Conservation (phyloP, 2,113 vertebrate species). For the Astatotilapia flaviijosephi region DNA sequence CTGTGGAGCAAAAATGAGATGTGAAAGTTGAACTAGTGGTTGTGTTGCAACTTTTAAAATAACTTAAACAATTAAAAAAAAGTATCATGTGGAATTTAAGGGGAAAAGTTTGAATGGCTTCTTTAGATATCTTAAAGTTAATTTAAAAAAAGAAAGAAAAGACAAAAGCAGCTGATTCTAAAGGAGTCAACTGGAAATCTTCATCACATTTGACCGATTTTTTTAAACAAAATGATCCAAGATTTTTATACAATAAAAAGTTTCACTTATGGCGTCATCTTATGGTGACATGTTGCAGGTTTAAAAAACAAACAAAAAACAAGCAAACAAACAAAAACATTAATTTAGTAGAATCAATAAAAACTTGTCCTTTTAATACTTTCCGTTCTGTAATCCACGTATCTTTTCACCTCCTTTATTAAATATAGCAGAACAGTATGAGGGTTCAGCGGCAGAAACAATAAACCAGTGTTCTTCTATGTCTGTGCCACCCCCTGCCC, state of each 20-base stretch:
- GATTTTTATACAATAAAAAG: background rate
- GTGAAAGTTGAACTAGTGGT: background rate
- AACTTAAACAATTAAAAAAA: background rate
- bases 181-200: background rate
- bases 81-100: too few species aligned
- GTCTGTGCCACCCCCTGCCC: background rate
- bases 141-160: background rate
- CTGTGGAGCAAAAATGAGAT: background rate
- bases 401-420: background rate
- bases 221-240: background rate
- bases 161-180: background rate
- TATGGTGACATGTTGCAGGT: background rate
- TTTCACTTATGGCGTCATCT: background rate
- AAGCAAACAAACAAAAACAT: background rate
- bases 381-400: background rate
- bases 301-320: background rate
- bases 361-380: background rate
- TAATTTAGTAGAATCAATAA: background rate
- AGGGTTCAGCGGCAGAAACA: background rate
- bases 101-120: background rate
- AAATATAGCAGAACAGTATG: background rate
- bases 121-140: background rate
- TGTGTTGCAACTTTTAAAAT: background rate
- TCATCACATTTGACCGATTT: background rate
- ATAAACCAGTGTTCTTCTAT: background rate